Evolutionary conservation across 2,888 invertebrate species (phyloP).

Genomic region (Sepiola atlantica): DNA sequence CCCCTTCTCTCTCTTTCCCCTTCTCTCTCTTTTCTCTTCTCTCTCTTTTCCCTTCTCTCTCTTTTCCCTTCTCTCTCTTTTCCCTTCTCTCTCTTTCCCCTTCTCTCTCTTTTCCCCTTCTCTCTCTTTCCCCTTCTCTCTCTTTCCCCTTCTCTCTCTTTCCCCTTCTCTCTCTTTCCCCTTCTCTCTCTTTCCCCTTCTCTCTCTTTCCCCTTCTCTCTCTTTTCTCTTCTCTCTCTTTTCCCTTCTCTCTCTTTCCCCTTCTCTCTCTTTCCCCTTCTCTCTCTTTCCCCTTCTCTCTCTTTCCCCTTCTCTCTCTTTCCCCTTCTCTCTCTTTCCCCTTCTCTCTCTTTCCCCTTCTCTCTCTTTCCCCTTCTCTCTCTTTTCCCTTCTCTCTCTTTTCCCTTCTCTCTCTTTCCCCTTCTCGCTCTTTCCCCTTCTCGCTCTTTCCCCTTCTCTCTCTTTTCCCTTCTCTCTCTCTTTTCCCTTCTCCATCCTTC

Average conservation of each 20-base stretch:
- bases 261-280: not conserved
- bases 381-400: not conserved
- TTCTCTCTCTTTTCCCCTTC: not conserved
- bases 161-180: not conserved
- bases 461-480: not conserved
- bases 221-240: too few relatives aligned
- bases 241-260: not conserved
- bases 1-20: not conserved
- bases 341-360: too few relatives aligned
- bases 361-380: too few relatives aligned
- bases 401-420: not conserved
- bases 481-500: too few relatives aligned
- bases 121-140: not conserved
- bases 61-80: not conserved
- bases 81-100: not conserved
- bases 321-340: not conserved
- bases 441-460: not conserved
- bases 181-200: not conserved
- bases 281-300: too few relatives aligned
- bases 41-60: not conserved
- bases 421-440: not conserved
- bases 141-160: too few relatives aligned
- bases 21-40: not conserved
- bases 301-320: rapidly evolving
- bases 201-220: not conserved